Evolutionary conservation across 1,140 invertebrate genomes (phyloP), one percentile per base, ranked within the genome.

Genomic region (Drosophila arizonae): DNA sequence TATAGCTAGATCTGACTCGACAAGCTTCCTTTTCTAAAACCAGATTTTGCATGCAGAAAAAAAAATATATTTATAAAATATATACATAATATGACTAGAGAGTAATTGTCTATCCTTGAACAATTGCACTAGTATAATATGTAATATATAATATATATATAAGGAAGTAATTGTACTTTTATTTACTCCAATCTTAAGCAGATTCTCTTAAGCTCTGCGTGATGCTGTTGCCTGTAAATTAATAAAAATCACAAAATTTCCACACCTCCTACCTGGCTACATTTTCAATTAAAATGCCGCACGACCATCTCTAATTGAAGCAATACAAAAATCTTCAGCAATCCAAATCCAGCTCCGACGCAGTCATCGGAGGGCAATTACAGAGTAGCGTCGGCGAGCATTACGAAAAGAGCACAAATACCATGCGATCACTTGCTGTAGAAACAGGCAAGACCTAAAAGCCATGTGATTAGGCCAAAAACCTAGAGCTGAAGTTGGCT

Each of bases 401-500:
- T 72, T 72, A 33, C 70, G 70, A 72, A 72, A 68, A 72, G 39
- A 36, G 48, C 56, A 21, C 9, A 72, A 69, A 56, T 55, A 43
- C 36, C 43, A 45, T 41, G 65, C 71, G 71, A 73, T 68, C 57
- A 69, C 43, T 69, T 73, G 63, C 55, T n/a, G 24, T 17, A 28
- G n/a, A 15, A 71, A 41, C 21, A n/a, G 26, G 61, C 33, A 17
- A 33, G 43, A 39, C 24, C 46, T 45, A 54, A 69, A 57, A 68
- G 56, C 71, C 71, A 51, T 55, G 51, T 68, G 65, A 73, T 73
- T 69, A 57, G 65, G 57, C 65, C 71, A 73, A 62, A 62, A 41
- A 41, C 4, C 3, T 3, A 43, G 13, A 51, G 6, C 33, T 13
- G 33, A n/a, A 57, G 17, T 21, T 9, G 51, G 46, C 36, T 39